Evolutionary conservation across 2,888 invertebrate species (phyloP).

Genomic region (Serrognathus titanus): DNA sequence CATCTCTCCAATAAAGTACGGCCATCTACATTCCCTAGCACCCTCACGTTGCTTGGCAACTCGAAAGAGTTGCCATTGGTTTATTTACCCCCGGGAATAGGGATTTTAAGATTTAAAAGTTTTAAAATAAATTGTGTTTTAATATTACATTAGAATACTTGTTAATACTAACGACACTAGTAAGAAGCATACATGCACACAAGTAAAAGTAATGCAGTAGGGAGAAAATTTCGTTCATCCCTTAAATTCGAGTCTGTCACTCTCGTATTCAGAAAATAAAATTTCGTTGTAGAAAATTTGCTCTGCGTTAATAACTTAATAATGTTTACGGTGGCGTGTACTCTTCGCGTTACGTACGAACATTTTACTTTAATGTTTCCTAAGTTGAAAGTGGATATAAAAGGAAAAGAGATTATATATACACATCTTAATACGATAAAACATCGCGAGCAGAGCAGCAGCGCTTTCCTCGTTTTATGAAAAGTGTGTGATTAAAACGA

Average conservation of each 20-base stretch:
- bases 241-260: too few species aligned
- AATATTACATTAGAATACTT: slow-evolving; percentile 1
- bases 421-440: slow-evolving; percentile 42
- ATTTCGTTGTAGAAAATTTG: too few species aligned
- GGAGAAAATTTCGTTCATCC: too few species aligned
- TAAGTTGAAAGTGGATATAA: slow-evolving; percentile 13
- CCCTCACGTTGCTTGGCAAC: slow-evolving; percentile 23
- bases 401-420: slow-evolving; percentile 33
- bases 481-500: slow-evolving; percentile 45
- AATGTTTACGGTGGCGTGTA: too few species aligned
- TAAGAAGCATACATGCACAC: too few species aligned
- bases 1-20: neutral
- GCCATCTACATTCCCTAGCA: slow-evolving; percentile 23
- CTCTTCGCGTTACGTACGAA: too few species aligned
- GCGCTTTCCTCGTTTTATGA: slow-evolving; percentile 20
- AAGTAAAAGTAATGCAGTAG: too few species aligned
- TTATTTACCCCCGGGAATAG: slow-evolving; percentile 4
- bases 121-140: slow-evolving; percentile 14
- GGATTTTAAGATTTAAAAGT: slow-evolving; percentile 14
- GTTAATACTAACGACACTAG: too few species aligned
- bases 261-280: too few species aligned
- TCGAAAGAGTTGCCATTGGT: slow-evolving; percentile 13
- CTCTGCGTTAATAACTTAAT: too few species aligned
- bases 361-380: too few species aligned
- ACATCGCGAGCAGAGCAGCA: slow-evolving; percentile 36